phyloP scores from a whole-genome alignment of 2,113 vertebrate genomes.

The Mandrillus leucophaeus region DNA sequence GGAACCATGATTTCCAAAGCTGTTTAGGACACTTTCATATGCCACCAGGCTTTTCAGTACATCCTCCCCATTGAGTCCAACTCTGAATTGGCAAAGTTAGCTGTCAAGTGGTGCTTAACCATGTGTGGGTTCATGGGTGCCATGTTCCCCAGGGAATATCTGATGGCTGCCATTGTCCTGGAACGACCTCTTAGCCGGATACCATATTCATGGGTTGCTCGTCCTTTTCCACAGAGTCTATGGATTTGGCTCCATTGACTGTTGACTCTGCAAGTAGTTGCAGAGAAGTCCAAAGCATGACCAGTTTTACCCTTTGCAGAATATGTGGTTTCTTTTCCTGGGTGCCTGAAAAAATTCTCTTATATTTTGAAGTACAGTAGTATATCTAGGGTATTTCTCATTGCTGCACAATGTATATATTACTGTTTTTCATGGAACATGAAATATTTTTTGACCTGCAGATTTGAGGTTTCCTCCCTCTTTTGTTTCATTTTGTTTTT shows the following conservation, averaged over 20 bases:
- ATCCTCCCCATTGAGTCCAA: not conserved
- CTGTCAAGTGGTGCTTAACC: not conserved
- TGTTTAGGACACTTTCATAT: not conserved
- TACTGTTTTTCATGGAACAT: not conserved
- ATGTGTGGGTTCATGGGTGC: not conserved
- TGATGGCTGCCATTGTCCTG: not conserved
- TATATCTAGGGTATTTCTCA: not conserved
- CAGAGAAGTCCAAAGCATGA: not conserved
- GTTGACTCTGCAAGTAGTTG: not conserved
- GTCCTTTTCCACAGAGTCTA: not conserved
- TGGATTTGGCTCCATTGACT: not conserved
- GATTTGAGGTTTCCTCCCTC: not conserved
- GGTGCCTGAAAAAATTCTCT: not conserved
- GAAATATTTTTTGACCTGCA: not conserved
- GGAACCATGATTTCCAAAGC: not conserved
- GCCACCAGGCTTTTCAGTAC: not conserved
- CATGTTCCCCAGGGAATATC: not conserved
- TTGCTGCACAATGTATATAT: not conserved
- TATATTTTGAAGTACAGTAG: not conserved
- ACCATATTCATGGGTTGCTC: not conserved
- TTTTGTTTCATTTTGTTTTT: not conserved
- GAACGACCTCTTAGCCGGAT: not conserved
- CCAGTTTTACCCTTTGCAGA: not conserved
- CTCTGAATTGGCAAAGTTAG: not conserved
- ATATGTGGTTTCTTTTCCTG: not conserved